Evolutionary conservation across 2,888 invertebrate species (phyloP).

Genomic region (Coenonympha arcania): DNA sequence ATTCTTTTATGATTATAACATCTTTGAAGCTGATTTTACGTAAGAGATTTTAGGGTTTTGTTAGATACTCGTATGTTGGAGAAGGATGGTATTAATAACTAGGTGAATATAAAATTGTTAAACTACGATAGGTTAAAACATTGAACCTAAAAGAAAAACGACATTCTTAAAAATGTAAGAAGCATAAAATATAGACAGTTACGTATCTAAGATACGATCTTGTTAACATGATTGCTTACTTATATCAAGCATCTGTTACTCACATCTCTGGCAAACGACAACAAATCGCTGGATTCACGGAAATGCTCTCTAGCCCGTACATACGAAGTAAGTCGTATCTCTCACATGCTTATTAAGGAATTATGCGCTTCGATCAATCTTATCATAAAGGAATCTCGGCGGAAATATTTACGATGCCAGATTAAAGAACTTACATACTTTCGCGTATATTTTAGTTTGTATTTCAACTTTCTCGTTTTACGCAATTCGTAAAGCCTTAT

Average conservation of each 20-base stretch:
- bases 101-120: no score
- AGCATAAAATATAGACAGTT: constrained; percentile 30
- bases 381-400: constrained; percentile 31
- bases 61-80: no score
- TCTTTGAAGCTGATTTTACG: no score
- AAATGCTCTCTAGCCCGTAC: constrained; percentile 39
- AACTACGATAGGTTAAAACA: no score
- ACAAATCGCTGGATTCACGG: constrained; percentile 46
- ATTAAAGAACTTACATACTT: constrained; percentile 12
- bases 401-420: constrained; percentile 4
- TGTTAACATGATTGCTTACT: constrained; percentile 41
- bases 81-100: no score
- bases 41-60: no score
- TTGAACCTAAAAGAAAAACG: not conserved
- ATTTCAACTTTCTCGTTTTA: constrained; percentile 14
- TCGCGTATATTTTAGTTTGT: constrained; percentile 10
- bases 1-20: not conserved
- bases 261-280: constrained; percentile 39
- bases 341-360: constrained; percentile 33
- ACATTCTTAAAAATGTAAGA: constrained; percentile 25
- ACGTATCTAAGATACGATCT: constrained; percentile 42
- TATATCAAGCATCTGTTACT: constrained; percentile 41
- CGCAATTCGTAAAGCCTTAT: not conserved
- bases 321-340: constrained; percentile 24
- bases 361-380: constrained; percentile 44